These are phyloP conservation scores for Phoxinus dragarum DNA, from an alignment of 2,797 vertebrate genomes.

Conservation along the genomic window DNA sequence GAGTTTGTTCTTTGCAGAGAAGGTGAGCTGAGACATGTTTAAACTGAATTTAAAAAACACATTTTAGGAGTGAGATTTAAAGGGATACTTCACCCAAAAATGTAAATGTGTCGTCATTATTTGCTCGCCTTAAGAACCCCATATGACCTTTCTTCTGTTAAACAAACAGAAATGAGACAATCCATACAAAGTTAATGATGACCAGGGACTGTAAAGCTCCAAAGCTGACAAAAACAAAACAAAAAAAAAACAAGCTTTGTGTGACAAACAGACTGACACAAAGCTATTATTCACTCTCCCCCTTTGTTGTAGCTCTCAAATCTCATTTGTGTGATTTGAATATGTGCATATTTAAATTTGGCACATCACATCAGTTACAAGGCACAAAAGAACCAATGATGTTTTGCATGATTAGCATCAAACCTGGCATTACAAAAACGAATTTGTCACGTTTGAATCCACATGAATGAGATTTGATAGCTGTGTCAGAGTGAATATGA, in stretches of 20 bases:
- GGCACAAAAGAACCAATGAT: not conserved
- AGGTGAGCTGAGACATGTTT: conserved; percentile 7
- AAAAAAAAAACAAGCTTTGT: not conserved
- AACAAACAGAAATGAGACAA: not conserved
- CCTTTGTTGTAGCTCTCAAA: conserved; percentile 2
- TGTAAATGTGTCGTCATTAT: not conserved
- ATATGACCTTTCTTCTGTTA: not conserved
- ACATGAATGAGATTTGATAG: not conserved
- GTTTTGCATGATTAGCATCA: conserved; percentile 3
- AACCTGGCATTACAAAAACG: not conserved
- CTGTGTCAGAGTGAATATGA: not conserved
- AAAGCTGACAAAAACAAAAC: not conserved
- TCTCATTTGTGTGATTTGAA: conserved; percentile 5
- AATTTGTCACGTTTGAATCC: not conserved
- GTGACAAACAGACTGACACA: conserved; percentile 9
- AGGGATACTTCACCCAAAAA: not conserved
- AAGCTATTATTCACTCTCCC: not conserved
- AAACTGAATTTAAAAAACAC: conserved; percentile 18
- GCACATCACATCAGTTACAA: conserved; percentile 1
- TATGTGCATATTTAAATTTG: conserved; percentile 12
- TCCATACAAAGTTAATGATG: not conserved
- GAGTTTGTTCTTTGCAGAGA: conserved; percentile 8
- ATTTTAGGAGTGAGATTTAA: not conserved
- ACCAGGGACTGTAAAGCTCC: not conserved
- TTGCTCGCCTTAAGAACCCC: not conserved